Evolutionary conservation across 2,888 invertebrate genomes (phyloP).

Genomic region (Leucoptera coffeella): DNA sequence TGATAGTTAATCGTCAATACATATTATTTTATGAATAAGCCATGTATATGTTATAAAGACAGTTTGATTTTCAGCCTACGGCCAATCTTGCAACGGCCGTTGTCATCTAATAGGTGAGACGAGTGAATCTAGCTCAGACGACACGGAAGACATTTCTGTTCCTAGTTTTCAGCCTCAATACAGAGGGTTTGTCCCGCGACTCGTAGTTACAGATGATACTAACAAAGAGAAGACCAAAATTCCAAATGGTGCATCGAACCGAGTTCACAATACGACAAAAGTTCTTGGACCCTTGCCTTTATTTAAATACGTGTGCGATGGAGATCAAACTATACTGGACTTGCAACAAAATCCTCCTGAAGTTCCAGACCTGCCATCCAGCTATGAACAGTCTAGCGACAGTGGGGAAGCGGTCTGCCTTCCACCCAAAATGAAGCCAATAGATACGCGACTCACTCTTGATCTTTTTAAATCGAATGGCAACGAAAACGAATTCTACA

Average conservation of each 20-base stretch:
- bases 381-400: conserved; percentile 24
- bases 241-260: conserved; percentile 12
- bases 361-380: conserved; percentile 17
- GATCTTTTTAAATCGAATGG: conserved; percentile 22
- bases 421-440: conserved; percentile 36
- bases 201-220: conserved; percentile 23
- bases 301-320: conserved; percentile 41
- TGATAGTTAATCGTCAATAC: too few species aligned
- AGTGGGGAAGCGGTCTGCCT: conserved; percentile 21
- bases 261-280: too few species aligned
- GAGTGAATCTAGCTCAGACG: conserved; percentile 36
- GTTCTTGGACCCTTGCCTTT: too few species aligned
- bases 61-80: conserved; percentile 22
- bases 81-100: conserved; percentile 21
- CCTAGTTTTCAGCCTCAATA: conserved; percentile 18
- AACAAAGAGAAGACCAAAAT: too few species aligned
- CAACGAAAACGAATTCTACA: conserved; percentile 14
- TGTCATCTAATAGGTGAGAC: conserved; percentile 27
- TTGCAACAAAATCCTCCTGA: conserved; percentile 13
- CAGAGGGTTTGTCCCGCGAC: conserved; percentile 34
- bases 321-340: conserved; percentile 15
- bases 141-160: conserved; percentile 19
- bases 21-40: too few species aligned
- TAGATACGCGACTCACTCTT: conserved; percentile 29
- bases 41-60: too few species aligned